Percentiles rank a stretch among this genome's conserved stretches.
phyloP scores from a whole-genome alignment of 2,888 invertebrate genomes.

The Coecobrya sp. region DNA sequence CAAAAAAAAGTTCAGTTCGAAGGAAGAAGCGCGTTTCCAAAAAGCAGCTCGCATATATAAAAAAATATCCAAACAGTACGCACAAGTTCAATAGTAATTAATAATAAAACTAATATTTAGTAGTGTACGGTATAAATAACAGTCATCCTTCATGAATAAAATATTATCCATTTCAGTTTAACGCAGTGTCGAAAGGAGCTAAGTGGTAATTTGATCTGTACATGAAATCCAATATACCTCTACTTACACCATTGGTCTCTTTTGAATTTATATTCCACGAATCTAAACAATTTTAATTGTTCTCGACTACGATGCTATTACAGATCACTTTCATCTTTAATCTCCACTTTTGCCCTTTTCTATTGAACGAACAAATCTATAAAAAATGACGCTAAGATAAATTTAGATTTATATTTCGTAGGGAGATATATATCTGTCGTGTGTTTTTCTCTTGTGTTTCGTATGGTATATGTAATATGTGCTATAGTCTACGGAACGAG shows the following conservation, averaged over 20 bases:
- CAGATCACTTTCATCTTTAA: neutral
- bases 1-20: slow-evolving; percentile 19
- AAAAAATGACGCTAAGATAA: neutral
- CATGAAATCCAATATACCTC: neutral
- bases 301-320: neutral
- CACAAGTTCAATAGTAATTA: slow-evolving; percentile 54
- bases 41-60: neutral
- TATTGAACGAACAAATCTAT: neutral
- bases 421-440: no score
- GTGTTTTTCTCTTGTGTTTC: no score
- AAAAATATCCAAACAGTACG: slow-evolving; percentile 56
- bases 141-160: neutral
- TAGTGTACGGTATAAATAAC: slow-evolving; percentile 37
- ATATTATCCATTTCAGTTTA: neutral
- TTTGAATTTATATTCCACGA: neutral
- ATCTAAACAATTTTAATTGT: neutral
- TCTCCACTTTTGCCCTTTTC: neutral
- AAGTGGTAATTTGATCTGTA: neutral
- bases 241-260: neutral
- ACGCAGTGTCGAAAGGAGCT: neutral
- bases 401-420: no score
- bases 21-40: neutral
- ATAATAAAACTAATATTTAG: slow-evolving; percentile 14
- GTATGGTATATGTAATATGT: no score
- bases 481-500: no score